A percentile compares a stretch with the other conserved stretches of the same genome.
phyloP scores from a whole-genome alignment of 2,888 invertebrate species.

The Nasonovia ribisnigri region DNA sequence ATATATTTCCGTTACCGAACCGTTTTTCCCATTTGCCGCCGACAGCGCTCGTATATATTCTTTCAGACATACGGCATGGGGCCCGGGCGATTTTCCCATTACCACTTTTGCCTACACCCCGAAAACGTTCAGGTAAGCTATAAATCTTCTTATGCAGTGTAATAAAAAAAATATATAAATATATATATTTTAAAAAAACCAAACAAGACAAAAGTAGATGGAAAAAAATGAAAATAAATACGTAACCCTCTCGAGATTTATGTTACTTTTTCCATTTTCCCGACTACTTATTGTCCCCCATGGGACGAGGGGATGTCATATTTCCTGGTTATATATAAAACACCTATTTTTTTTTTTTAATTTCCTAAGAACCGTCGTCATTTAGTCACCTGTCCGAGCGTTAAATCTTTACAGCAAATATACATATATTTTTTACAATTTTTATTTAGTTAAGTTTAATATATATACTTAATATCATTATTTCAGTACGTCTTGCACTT shows the following conservation, averaged over 20 bases:
- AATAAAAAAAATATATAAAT: slow-evolving; percentile 51
- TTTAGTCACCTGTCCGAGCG: slow-evolving; percentile 30
- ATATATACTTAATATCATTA: background rate
- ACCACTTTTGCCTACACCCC: slow-evolving; percentile 56
- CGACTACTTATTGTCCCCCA: slow-evolving; percentile 55
- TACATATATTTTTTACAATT: background rate
- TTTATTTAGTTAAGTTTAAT: too few species aligned
- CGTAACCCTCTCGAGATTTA: slow-evolving; percentile 64
- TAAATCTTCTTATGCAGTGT: slow-evolving; percentile 62
- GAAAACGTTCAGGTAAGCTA: slow-evolving; percentile 64
- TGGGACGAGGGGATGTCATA: slow-evolving; percentile 60
- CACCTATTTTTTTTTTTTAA: slow-evolving; percentile 42
- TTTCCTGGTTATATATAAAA: slow-evolving; percentile 42
- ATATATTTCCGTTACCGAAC: slow-evolving; percentile 57
- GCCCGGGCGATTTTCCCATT: slow-evolving; percentile 61
- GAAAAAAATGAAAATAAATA: slow-evolving; percentile 64
- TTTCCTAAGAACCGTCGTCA: slow-evolving; percentile 44
- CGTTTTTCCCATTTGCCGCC: slow-evolving; percentile 61
- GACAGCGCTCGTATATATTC: slow-evolving; percentile 57
- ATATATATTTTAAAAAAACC: slow-evolving; percentile 29
- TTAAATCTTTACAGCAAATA: background rate
- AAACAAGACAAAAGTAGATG: slow-evolving; percentile 57
- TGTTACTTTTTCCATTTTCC: slow-evolving; percentile 61
- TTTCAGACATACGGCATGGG: slow-evolving; percentile 54
- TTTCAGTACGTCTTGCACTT: background rate